Conservation (phyloP, 2,113 vertebrate genomes). For the Poicephalus gulielmi region DNA sequence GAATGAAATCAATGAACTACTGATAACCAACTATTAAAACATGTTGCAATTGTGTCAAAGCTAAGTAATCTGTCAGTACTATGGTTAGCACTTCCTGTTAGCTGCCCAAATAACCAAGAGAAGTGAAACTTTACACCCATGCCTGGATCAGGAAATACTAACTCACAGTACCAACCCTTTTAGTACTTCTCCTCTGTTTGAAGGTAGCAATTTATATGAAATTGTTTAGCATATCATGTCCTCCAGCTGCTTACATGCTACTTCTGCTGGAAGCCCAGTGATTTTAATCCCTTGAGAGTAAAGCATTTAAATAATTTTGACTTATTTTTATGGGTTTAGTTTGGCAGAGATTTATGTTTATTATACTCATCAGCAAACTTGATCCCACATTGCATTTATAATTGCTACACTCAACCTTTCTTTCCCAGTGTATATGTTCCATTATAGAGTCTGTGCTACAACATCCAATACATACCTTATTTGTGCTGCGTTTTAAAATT, state of each 20-base stretch:
- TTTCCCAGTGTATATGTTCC: not conserved
- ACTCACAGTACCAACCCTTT: not conserved
- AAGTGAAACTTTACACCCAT: slow-evolving; percentile 47
- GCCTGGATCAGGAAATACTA: not conserved
- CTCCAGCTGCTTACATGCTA: not conserved
- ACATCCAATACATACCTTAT: not conserved
- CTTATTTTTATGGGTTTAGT: not conserved
- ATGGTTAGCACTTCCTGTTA: slow-evolving; percentile 39
- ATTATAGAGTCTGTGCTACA: not conserved
- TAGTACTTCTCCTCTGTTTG: not conserved
- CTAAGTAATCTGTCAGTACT: slow-evolving; percentile 11
- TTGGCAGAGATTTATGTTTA: not conserved
- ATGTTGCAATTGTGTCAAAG: not conserved
- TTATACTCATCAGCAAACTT: not conserved
- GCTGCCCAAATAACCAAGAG: slow-evolving; percentile 28
- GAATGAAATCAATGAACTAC: not conserved
- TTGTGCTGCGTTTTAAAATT: not conserved
- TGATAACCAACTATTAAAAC: not conserved
- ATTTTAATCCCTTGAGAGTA: not conserved
- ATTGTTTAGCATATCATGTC: not conserved
- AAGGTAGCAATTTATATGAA: not conserved
- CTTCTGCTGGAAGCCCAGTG: not conserved
- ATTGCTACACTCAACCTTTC: not conserved
- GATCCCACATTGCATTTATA: not conserved
- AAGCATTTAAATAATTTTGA: not conserved